Evolutionary conservation across 2,888 invertebrate species (phyloP).

Genomic region (Sinohyriopsis cumingii): DNA sequence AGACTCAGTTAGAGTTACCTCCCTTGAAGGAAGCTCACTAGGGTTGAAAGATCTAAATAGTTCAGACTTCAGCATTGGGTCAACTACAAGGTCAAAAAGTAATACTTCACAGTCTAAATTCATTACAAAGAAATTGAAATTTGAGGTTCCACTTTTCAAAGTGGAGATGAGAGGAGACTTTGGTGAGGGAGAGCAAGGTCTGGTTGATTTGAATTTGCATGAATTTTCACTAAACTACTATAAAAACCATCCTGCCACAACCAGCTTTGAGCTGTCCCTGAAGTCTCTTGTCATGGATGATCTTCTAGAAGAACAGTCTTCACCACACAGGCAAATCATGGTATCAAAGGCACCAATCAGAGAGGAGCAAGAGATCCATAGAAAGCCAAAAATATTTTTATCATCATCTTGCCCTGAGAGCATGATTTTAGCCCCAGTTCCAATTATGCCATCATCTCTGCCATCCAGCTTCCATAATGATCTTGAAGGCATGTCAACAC

Average conservation of each 20-base stretch:
- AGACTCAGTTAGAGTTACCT: conserved; percentile 4
- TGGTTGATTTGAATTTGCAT: conserved; percentile 89
- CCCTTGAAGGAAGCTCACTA: no score
- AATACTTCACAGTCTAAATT: conserved; percentile 16
- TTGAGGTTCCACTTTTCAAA: conserved; percentile 65
- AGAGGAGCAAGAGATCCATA: conserved; percentile 18
- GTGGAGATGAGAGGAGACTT: conserved; percentile 68
- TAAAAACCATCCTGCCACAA: conserved; percentile 80
- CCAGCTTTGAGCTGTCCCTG: conserved; percentile 82
- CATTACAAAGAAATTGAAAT: conserved; percentile 53
- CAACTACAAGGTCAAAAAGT: no score
- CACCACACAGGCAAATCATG: conserved; percentile 88
- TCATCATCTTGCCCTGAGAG: conserved; percentile 85
- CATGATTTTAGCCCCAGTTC: conserved; percentile 61
- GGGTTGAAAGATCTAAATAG: no score
- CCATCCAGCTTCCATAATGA: conserved; percentile 62
- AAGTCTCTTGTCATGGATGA: conserved; percentile 93
- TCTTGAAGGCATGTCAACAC: not conserved
- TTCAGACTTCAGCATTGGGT: no score
- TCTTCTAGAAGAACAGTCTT: conserved; percentile 83
- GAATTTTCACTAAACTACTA: conserved; percentile 87
- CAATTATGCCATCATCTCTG: conserved; percentile 75
- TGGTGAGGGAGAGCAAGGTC: conserved; percentile 67
- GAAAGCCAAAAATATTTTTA: conserved; percentile 73
- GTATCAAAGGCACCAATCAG: conserved; percentile 48